phyloP scores from a whole-genome alignment of 2,113 vertebrate genomes.

The Phylloscopus trochilus region DNA sequence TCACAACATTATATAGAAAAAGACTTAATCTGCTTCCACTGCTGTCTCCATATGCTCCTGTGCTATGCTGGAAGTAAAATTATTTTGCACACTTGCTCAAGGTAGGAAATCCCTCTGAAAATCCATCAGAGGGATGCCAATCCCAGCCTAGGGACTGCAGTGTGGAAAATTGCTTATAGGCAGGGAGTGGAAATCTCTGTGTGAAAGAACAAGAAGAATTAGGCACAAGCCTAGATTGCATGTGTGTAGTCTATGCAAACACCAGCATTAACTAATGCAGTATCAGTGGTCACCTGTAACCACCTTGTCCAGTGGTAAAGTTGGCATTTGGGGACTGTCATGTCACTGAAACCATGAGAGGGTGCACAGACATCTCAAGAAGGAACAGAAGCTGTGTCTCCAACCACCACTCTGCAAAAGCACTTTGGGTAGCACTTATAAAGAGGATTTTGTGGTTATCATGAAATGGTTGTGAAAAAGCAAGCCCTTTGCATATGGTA shows the following conservation, averaged over 20 bases:
- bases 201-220: neutral
- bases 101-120: neutral
- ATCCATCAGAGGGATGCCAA: neutral
- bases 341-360: neutral
- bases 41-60: neutral
- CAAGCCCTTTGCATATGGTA: neutral
- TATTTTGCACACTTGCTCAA: neutral
- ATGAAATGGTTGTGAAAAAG: neutral
- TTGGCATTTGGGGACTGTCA: neutral
- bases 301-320: neutral
- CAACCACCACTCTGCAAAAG: neutral
- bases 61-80: rapidly evolving
- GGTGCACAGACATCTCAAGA: neutral
- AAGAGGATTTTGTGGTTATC: neutral
- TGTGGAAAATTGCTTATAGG: neutral
- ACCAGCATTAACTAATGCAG: neutral
- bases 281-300: neutral
- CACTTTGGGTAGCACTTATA: neutral
- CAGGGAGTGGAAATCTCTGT: neutral
- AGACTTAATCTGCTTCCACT: neutral
- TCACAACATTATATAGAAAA: neutral
- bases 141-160: neutral
- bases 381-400: neutral
- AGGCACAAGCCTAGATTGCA: neutral
- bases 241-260: neutral